These are phyloP conservation scores for Rhopalosiphum padi DNA, from an alignment of 1,140 invertebrate genomes.

Conservation along the genomic window DNA sequence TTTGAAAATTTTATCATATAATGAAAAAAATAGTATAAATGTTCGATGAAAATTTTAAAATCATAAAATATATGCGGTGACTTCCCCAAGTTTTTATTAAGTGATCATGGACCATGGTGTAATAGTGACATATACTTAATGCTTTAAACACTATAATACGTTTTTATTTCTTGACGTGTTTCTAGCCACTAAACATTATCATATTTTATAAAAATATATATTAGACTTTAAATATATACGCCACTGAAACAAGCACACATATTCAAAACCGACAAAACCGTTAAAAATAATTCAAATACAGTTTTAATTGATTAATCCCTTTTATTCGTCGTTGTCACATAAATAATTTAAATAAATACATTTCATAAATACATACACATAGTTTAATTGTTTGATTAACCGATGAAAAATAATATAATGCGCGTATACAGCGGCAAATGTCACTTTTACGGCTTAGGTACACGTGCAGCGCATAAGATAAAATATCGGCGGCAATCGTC, in stretches of 20 bases:
- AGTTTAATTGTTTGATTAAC: background rate
- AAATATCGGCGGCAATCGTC: background rate
- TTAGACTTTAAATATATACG: too few species aligned
- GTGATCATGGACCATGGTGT: too few species aligned
- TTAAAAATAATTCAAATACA: background rate
- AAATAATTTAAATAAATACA: constrained; percentile 17
- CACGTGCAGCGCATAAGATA: background rate
- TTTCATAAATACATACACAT: constrained; percentile 19
- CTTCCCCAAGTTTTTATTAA: too few species aligned
- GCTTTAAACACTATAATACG: background rate
- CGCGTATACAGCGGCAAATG: background rate
- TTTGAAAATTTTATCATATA: too few species aligned
- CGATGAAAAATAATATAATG: background rate
- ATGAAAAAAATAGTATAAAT: too few species aligned
- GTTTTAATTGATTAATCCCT: background rate
- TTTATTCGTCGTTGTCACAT: background rate
- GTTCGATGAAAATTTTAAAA: too few species aligned
- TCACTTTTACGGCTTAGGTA: background rate
- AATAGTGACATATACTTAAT: too few species aligned
- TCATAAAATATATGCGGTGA: too few species aligned
- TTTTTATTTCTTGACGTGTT: background rate
- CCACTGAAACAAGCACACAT: too few species aligned
- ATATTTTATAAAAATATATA: too few species aligned
- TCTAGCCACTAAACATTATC: too few species aligned
- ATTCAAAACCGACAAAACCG: too few species aligned